Evolutionary conservation across 2,888 invertebrate genomes (phyloP), one percentile per base, ranked within the genome.

Genomic region (Graphium colonna): DNA sequence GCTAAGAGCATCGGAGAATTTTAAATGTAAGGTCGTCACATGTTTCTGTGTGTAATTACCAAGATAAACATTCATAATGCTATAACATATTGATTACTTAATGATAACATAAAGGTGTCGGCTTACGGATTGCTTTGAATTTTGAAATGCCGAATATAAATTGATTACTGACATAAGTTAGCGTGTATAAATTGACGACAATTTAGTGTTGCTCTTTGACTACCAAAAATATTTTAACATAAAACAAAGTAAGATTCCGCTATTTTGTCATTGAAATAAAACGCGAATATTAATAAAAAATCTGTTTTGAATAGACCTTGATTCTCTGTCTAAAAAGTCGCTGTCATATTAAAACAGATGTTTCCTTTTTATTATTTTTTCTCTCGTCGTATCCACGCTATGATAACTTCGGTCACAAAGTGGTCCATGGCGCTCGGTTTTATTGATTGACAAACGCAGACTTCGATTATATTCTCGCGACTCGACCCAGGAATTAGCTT

Each of bases 381-480:
- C n/a, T n/a, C n/a, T 3, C 21, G 44, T 40, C 46, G 39, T 49
- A 65, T 85, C 87, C 82, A 75, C 57, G 62, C 55, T 68, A 77
- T 60, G 51, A 49, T 56, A 64, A 61, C 55, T 12, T 41, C 40
- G 51, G 57, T 57, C 65, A 73, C 75, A 75, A 76, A 78, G 75
- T 76, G 77, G 64, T 70, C 69, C 68, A 68, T 72, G 74, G 70
- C 70, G 70, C 65, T 76, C 64, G 58, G 69, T 68, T 85, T 85
- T 86, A 86, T 84, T 86, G 85, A 86, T 87, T 85, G 87, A 87
- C 86, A 87, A 85, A 83, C 80, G 75, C 77, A 76, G 78, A 78
- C 74, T 79, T 79, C 78, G 78, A 83, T 82, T 83, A 78, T 77
- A 80, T 76, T 82, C 79, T 79, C 76, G 79, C 80, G 77, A 80